Conservation (phyloP, 2,113 vertebrate species). For the Zingel zingel region DNA sequence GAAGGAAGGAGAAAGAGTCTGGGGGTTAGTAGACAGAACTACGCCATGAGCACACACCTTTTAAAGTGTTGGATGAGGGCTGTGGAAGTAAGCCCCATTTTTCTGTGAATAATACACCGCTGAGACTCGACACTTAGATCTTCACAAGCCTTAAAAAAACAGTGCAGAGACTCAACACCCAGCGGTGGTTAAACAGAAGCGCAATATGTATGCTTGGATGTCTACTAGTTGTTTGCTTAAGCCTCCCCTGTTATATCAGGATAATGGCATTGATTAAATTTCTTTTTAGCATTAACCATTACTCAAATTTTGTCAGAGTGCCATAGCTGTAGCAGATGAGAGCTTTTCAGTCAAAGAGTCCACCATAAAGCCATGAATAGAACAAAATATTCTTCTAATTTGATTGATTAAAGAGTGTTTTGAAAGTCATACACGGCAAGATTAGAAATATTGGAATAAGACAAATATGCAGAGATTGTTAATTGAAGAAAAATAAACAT, state of each 20-base stretch:
- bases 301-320: not conserved
- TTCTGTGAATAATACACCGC: conserved; percentile 71
- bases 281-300: conserved; percentile 16
- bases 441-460: conserved; percentile 11
- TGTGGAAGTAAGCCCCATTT: conserved; percentile 55
- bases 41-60: conserved; percentile 50
- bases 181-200: conserved; percentile 41
- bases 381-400: not conserved
- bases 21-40: conserved; percentile 30
- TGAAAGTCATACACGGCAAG: not conserved
- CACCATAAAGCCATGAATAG: not conserved
- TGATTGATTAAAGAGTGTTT: not conserved
- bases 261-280: conserved; percentile 47
- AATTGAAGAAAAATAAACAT: not conserved
- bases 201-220: conserved; percentile 15
- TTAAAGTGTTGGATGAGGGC: conserved; percentile 66
- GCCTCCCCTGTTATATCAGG: conserved; percentile 35
- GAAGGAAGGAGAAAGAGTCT: conserved; percentile 7
- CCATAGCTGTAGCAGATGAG: conserved; percentile 7
- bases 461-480: conserved; percentile 3
- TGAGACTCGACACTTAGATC: conserved; percentile 54
- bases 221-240: conserved; percentile 57
- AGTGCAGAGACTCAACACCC: conserved; percentile 51
- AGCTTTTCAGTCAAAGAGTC: not conserved
- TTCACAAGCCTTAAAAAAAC: conserved; percentile 62